These are phyloP conservation scores for Noctua fimbriata DNA, from an alignment of 2,888 invertebrate genomes.

Conservation along the genomic window DNA sequence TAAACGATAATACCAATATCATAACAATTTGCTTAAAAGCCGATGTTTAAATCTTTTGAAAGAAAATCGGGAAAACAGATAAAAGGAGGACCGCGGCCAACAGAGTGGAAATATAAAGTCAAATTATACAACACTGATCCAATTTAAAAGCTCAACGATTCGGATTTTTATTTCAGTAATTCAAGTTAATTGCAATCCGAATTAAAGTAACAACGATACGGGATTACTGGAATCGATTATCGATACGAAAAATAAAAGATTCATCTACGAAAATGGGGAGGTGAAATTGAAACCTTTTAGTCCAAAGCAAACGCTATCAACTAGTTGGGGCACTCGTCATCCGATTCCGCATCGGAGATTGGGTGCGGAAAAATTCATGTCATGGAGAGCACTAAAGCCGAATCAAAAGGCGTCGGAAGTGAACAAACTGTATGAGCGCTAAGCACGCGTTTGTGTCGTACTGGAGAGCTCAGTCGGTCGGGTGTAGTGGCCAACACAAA, in stretches of 20 bases:
- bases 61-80: conserved; percentile 21
- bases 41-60: conserved; percentile 38
- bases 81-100: conserved; percentile 22
- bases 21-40: conserved; percentile 36
- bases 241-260: conserved; percentile 35
- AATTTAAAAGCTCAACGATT: conserved; percentile 53
- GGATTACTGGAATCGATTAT: conserved; percentile 32
- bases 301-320: conserved; percentile 46
- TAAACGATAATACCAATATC: conserved; percentile 41
- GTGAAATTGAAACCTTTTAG: conserved; percentile 49
- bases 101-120: conserved; percentile 34
- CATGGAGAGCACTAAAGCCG: conserved; percentile 50
- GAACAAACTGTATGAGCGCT: conserved; percentile 56
- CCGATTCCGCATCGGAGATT: conserved; percentile 52
- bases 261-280: conserved; percentile 27
- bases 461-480: conserved; percentile 48
- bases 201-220: conserved; percentile 39
- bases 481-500: conserved; percentile 61
- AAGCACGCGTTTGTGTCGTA: conserved; percentile 51
- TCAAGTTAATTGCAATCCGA: conserved; percentile 48
- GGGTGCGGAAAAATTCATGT: conserved; percentile 49
- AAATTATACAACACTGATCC: conserved; percentile 49
- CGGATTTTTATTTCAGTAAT: conserved; percentile 42
- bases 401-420: conserved; percentile 59
- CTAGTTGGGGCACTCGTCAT: conserved; percentile 46